Conservation (phyloP, 1,140 invertebrate species). For the Plectrocnemia conspersa region DNA sequence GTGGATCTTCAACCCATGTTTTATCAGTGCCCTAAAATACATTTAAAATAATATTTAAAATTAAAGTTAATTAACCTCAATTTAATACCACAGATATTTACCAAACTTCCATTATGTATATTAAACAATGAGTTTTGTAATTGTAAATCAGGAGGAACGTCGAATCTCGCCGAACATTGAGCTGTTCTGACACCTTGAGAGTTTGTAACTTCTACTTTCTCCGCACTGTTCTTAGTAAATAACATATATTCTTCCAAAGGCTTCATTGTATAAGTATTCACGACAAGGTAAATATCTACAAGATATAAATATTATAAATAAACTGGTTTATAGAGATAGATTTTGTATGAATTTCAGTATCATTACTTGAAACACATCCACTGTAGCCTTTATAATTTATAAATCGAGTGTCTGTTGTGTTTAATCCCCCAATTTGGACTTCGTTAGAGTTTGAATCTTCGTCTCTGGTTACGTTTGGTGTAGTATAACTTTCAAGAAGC, state of each 20-base stretch:
- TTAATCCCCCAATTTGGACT: conserved; percentile 80
- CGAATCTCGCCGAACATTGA: conserved; percentile 72
- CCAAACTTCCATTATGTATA: conserved; percentile 45
- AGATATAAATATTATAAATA: conserved; percentile 13
- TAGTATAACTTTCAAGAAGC: conserved; percentile 59
- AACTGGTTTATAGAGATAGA: neutral
- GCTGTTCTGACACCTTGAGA: conserved; percentile 77
- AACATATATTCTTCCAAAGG: conserved; percentile 85
- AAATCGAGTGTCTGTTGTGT: conserved; percentile 74
- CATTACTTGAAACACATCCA: conserved; percentile 82
- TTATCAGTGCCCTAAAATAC: conserved; percentile 60
- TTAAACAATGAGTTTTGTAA: conserved; percentile 40
- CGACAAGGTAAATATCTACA: conserved; percentile 74
- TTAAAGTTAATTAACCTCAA: neutral
- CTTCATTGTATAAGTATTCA: conserved; percentile 75
- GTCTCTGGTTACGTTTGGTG: conserved; percentile 59
- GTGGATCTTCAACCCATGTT: conserved; percentile 76
- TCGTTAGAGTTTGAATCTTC: conserved; percentile 66
- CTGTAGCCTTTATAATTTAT: conserved; percentile 79
- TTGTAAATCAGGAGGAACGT: conserved; percentile 46
- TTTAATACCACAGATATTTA: conserved; percentile 30
- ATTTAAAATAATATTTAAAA: conserved; percentile 1
- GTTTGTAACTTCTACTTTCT: conserved; percentile 75
- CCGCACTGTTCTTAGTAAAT: conserved; percentile 73
- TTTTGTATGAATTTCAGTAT: neutral